A percentile compares a stretch with the other conserved stretches of the same genome.
phyloP scores from a whole-genome alignment of 2,888 invertebrate genomes.

The Melieria omissa region DNA sequence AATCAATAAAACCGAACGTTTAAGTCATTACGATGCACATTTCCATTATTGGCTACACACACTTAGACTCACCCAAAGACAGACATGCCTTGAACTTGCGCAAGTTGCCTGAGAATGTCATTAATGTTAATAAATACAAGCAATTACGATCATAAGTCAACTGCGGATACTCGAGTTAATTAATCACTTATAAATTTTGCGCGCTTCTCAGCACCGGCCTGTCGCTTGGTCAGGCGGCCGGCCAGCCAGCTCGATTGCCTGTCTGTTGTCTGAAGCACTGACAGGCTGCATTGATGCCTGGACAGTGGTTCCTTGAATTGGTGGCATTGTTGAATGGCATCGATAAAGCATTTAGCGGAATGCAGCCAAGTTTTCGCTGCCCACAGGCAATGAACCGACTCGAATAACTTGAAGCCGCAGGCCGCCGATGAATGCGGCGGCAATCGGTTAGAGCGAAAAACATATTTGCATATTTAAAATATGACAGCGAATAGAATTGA shows the following conservation, averaged over 20 bases:
- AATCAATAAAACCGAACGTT: constrained; percentile 27
- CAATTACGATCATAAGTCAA: constrained; percentile 35
- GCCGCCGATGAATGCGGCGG: background rate
- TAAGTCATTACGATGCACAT: constrained; percentile 12
- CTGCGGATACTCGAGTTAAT: constrained; percentile 33
- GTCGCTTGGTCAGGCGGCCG: background rate
- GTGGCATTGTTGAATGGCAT: constrained; percentile 11
- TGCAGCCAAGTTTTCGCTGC: constrained; percentile 7
- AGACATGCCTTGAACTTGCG: background rate
- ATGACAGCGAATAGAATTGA: constrained; percentile 22
- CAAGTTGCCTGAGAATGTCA: background rate
- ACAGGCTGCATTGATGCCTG: constrained; percentile 3
- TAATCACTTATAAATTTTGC: constrained; percentile 22
- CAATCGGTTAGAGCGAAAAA: no score
- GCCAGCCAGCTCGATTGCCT: constrained; percentile 6
- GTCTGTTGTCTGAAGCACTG: background rate
- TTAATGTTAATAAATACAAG: constrained; percentile 32
- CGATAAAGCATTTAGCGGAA: constrained; percentile 19
- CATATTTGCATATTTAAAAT: constrained; percentile 35
- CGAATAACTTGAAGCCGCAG: background rate
- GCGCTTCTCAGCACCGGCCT: background rate
- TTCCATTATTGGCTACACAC: background rate
- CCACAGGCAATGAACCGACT: constrained; percentile 1
- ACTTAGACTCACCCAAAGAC: background rate
- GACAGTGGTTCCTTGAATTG: constrained; percentile 19